Conservation (phyloP, 2,113 vertebrate species). For the Xenopus borealis region DNA sequence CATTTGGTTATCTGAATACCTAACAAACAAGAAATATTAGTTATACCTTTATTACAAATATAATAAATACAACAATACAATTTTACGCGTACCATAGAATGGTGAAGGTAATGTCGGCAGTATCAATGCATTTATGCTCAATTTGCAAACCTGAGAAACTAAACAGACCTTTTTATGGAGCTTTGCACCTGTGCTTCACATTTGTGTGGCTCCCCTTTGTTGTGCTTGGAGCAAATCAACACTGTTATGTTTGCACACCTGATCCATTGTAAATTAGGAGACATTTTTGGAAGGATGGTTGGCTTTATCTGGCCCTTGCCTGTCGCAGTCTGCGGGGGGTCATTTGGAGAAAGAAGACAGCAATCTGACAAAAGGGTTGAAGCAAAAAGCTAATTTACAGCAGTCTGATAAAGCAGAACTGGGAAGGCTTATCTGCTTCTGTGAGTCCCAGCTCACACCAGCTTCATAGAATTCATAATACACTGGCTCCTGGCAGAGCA, state of each 20-base stretch:
- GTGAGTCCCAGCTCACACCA: constrained; percentile 55
- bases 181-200: neutral
- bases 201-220: neutral
- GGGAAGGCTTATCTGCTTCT: constrained; percentile 67
- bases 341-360: constrained; percentile 47
- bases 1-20: too few species aligned
- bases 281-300: constrained; percentile 16
- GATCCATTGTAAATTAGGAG: constrained; percentile 20
- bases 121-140: too few species aligned
- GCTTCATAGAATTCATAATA: constrained; percentile 57
- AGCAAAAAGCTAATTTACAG: constrained; percentile 61
- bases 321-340: constrained; percentile 50
- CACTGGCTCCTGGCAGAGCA: constrained; percentile 50
- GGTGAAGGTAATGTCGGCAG: too few species aligned
- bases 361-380: constrained; percentile 54
- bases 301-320: constrained; percentile 52
- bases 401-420: constrained; percentile 64
- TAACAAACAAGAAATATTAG: too few species aligned
- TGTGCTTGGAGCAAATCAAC: neutral
- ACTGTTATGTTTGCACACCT: constrained; percentile 14
- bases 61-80: too few species aligned
- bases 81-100: too few species aligned
- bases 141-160: too few species aligned
- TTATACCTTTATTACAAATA: too few species aligned
- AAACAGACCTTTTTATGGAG: neutral